These are phyloP conservation scores for Zalophus californianus DNA, from an alignment of 2,797 vertebrate species.

Conservation along the genomic window DNA sequence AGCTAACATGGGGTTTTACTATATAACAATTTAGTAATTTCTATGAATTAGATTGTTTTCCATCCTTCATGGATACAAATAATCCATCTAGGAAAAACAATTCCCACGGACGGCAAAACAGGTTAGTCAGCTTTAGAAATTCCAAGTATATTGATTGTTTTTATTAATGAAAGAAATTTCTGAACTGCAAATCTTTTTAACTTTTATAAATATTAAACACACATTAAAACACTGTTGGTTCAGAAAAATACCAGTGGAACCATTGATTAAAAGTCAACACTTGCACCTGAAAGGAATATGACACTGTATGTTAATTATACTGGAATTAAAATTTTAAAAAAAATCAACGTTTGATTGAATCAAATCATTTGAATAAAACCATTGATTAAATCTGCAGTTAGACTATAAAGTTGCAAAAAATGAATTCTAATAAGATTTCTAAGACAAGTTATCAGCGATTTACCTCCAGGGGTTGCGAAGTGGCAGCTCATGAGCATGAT, in stretches of 20 bases:
- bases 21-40: background rate
- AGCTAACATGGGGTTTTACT: constrained; percentile 14
- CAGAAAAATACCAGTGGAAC: constrained; percentile 35
- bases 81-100: constrained; percentile 38
- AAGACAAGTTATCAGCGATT: constrained; percentile 13
- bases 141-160: constrained; percentile 9
- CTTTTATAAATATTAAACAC: constrained; percentile 1
- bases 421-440: constrained; percentile 47
- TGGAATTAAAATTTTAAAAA: background rate
- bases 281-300: background rate
- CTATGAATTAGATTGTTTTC: constrained; percentile 13
- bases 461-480: background rate
- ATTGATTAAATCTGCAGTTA: background rate
- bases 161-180: constrained; percentile 63
- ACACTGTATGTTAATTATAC: background rate
- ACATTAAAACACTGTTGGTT: constrained; percentile 26
- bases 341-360: background rate
- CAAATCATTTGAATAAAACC: background rate
- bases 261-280: background rate
- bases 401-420: constrained; percentile 6
- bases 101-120: background rate
- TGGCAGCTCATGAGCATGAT: background rate
- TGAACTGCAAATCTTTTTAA: constrained; percentile 29
- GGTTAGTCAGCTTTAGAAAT: constrained; percentile 40
- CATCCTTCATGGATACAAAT: constrained; percentile 15